phyloP scores from a whole-genome alignment of 2,888 invertebrate species.

The Podotricha telesiphe region DNA sequence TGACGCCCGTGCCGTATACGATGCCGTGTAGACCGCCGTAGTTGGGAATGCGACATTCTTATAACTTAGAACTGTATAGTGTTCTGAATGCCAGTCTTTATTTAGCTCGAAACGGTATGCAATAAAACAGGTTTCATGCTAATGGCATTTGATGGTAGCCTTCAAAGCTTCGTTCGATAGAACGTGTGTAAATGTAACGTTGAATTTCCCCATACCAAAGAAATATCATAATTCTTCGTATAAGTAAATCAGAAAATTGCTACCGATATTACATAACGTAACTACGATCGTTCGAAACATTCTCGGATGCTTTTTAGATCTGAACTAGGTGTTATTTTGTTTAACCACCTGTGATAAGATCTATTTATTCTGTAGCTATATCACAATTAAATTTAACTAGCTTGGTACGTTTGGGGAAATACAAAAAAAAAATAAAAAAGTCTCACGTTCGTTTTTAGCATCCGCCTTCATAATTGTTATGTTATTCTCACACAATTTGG shows the following conservation, averaged over 20 bases:
- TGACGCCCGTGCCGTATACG: constrained; percentile 45
- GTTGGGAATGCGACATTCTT: constrained; percentile 48
- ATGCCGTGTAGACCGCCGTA: constrained; percentile 39
- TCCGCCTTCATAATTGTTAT: constrained; percentile 58
- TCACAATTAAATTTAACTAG: constrained; percentile 44
- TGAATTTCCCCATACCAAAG: constrained; percentile 36
- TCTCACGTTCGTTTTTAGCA: constrained; percentile 49
- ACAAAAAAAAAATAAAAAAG: constrained; percentile 43
- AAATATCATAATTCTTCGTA: constrained; percentile 20
- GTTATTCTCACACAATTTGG: constrained; percentile 44
- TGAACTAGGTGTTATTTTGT: constrained; percentile 36
- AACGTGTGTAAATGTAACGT: constrained; percentile 34
- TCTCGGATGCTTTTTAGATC: constrained; percentile 32
- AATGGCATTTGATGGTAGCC: constrained; percentile 43
- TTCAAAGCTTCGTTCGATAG: constrained; percentile 35
- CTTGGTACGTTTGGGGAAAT: constrained; percentile 41
- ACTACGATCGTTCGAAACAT: not conserved
- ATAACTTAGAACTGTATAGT: constrained; percentile 35
- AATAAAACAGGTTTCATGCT: constrained; percentile 41
- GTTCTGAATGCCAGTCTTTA: constrained; percentile 43
- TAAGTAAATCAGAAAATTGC: not conserved
- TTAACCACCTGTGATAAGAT: constrained; percentile 39
- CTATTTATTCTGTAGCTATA: constrained; percentile 42
- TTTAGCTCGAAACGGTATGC: constrained; percentile 40
- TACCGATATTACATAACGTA: not conserved